Evolutionary conservation across 2,888 invertebrate species (phyloP), one percentile per base, ranked within the genome.

Genomic region (Eupithecia subfuscata): DNA sequence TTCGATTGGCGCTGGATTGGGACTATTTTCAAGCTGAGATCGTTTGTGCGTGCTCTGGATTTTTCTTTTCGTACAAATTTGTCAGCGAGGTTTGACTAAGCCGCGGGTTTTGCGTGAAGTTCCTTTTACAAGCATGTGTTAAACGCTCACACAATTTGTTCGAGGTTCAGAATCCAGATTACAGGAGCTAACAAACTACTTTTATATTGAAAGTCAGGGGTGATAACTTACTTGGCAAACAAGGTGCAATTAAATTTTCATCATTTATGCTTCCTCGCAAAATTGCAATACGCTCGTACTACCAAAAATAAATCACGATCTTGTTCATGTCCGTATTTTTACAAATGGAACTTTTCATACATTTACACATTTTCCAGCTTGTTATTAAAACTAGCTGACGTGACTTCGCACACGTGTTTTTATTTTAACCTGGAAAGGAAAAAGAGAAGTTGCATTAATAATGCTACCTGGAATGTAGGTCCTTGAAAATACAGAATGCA

Each of bases 361-460:
- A 30, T 30, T 30, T 30, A 2, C 22, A 37, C 37, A 43, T 43
- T 22, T 68, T 43, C 16, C 5, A 68, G 40, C 14, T 43, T 40
- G 0, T 43, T 67, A 67, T 43, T 68, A 68, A 68, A 68, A 68
- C 43, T 45, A 68, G 25, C 43, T 22, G 43, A 25, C 68, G n/a
- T 68, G 43, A 68, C 43, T 25, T 45, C 14, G 68, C 68, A 22
- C 43, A 11, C 18, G 18, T 0, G 7, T 6, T 18, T 68, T 68
- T 67, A 67, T 40, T 40, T n/a, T 68, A 25, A 34, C 34, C 30
- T 34, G 18, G 64, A 30, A 64, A 64, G 63, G 7, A 64, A 16
- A 68, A 40, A 25, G 25, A 22, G 11, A 60, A 60, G 12, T 12
- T 22, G n/a, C 22, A 52, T 22, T 52, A 22, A 22, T 52, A 52